Base-by-base conservation (phyloP, 2,888 invertebrate species). In the Nomada goodeniana region DNA sequence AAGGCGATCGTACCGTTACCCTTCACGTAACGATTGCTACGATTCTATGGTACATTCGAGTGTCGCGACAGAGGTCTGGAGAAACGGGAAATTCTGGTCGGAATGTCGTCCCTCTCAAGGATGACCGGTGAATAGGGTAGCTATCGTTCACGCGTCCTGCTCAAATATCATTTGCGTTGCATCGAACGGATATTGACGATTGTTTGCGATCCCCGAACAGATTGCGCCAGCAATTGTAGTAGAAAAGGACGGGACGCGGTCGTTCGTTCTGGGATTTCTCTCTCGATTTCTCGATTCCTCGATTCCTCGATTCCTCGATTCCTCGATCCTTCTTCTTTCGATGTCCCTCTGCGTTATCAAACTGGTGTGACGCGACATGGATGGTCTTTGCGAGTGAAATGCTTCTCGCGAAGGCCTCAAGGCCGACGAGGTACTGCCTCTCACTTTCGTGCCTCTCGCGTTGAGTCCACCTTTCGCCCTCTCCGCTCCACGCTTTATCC, bases 351-450 rank as follows among this genome's bases (percentile, higher is more conserved):
- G 60, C 36, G 83, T 84, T 79, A 83, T 84, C 84, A 73, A 84
- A 64, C 72, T 77, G 65, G 72, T 36, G 36, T 73, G 87, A 86
- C 80, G 65, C 79, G 75, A 42, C 75, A 80, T 76, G 86, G 88
- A 88, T 86, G 83, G 86, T 88, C 82, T 85, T 85, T 83, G 83
- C 87, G 86, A 91, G 91, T 91, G 90, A 91, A 92, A 92, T 90
- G 90, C 89, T 90, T 82, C 82, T 89, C 80, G 86, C 80, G 82
- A 80, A 82, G 82, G 84, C 87, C 76, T 89, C 91, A 92, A 92
- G 91, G 91, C 91, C 91, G 89, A 88, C 89, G 76, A 83, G 88
- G 81, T 89, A 86, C 89, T 72, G 77, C 88, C 82, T 92, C 91
- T 91, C 91, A 91, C 92, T 91, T 91, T 91, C 88, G 76, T 90